These are phyloP conservation scores for Fissipunctia ypsillon DNA, from an alignment of 2,888 invertebrate species.

Conservation along the genomic window DNA sequence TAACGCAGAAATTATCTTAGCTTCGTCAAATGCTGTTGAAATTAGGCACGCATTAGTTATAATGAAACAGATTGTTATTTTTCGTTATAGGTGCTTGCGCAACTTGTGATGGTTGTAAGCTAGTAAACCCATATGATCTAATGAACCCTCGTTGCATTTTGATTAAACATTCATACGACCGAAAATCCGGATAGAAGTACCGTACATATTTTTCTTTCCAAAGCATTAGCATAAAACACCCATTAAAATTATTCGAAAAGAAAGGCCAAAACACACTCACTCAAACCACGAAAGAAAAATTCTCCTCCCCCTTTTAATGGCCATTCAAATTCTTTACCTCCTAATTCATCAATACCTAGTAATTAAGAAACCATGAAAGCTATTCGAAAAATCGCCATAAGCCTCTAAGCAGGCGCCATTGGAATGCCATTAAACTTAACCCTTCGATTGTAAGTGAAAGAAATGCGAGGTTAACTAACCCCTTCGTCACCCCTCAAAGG, in stretches of 20 bases:
- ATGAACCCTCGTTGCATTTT: too few species aligned
- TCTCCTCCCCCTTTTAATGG: neutral
- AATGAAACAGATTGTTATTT: neutral
- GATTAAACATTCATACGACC: too few species aligned
- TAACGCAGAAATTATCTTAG: neutral
- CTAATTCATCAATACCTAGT: conserved; percentile 25
- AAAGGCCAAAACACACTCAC: neutral
- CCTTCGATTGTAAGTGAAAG: conserved; percentile 44
- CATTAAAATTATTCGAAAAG: neutral
- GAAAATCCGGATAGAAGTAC: neutral
- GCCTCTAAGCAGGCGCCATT: conserved; percentile 16
- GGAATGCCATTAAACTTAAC: conserved; percentile 53
- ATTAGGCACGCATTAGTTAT: neutral
- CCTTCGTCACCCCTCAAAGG: conserved; percentile 20
- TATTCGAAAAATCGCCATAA: conserved; percentile 34
- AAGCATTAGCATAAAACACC: neutral
- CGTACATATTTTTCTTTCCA: neutral
- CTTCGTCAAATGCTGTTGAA: neutral
- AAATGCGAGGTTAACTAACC: conserved; percentile 44
- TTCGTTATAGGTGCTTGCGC: neutral
- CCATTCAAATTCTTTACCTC: conserved; percentile 11
- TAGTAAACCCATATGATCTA: neutral
- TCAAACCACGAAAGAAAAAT: neutral
- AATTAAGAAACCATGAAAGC: conserved; percentile 37
- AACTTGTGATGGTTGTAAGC: neutral